These are phyloP conservation scores for Muscidifurax raptorellus DNA, from an alignment of 1,140 invertebrate genomes.

Conservation along the genomic window DNA sequence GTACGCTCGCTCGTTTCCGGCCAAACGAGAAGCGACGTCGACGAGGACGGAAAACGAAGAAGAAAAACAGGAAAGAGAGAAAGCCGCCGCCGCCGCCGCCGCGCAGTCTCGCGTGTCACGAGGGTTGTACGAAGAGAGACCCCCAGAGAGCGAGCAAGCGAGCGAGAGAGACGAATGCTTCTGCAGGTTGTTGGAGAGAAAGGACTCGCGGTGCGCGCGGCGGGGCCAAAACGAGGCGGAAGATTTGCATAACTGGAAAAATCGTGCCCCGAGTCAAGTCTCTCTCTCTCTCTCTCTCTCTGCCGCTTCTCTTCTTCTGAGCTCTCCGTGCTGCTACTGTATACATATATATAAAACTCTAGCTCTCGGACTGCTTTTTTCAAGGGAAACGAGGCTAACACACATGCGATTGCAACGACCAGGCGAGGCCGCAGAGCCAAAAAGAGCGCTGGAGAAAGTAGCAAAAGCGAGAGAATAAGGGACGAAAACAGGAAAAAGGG, in stretches of 20 bases:
- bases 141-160: not conserved
- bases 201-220: not conserved
- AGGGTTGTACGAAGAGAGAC: not conserved
- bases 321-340: not conserved
- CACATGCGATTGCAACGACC: not conserved
- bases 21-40: conserved; percentile 8
- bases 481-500: not conserved
- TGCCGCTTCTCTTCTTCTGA: not conserved
- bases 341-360: too few species aligned
- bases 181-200: not conserved
- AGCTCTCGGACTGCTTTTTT: conserved; percentile 6
- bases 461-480: not conserved
- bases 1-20: conserved; percentile 2
- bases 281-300: not conserved
- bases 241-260: conserved; percentile 46
- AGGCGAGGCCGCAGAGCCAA: not conserved
- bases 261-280: conserved; percentile 31
- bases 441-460: not conserved
- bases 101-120: conserved; percentile 1
- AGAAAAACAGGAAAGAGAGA: not conserved
- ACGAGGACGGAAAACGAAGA: not conserved
- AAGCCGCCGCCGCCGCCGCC: not conserved
- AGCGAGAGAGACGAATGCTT: not conserved
- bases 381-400: not conserved
- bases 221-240: not conserved